Percentiles rank a stretch among this genome's conserved stretches.
Conservation (phyloP, 2,113 vertebrate species). For the Machaerirhynchus nigripectus region DNA sequence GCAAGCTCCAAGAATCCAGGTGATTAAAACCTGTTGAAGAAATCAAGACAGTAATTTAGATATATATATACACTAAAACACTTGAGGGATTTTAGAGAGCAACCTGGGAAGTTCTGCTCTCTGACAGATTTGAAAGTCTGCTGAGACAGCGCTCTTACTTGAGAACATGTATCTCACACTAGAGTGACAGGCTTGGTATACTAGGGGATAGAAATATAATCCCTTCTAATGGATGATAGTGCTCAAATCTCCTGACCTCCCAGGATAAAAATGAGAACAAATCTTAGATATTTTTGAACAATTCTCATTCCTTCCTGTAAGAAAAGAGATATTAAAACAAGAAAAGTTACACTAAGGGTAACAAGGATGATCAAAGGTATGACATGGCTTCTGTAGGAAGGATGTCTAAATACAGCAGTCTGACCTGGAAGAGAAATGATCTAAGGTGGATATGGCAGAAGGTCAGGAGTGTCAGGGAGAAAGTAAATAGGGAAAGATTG, state of each 20-base stretch:
- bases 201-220: constrained; percentile 1
- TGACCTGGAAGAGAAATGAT: constrained; percentile 6
- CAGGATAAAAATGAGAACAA: not conserved
- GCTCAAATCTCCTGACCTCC: constrained; percentile 9
- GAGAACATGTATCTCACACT: not conserved
- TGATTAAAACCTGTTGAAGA: not conserved
- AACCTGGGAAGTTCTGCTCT: not conserved
- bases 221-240: not conserved
- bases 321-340: not conserved
- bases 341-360: not conserved
- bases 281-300: not conserved
- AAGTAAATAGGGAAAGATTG: not conserved
- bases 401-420: not conserved
- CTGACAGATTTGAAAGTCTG: not conserved
- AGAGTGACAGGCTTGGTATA: not conserved
- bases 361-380: not conserved
- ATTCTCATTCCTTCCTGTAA: not conserved
- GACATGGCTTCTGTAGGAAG: not conserved
- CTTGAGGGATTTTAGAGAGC: not conserved
- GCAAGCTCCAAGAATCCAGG: not conserved
- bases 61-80: not conserved
- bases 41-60: not conserved
- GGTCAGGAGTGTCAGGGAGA: constrained; percentile 1
- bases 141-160: not conserved
- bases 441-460: not conserved